Evolutionary conservation across 2,888 invertebrate genomes (phyloP).

Genomic region (Zhengitettix transpicula): DNA sequence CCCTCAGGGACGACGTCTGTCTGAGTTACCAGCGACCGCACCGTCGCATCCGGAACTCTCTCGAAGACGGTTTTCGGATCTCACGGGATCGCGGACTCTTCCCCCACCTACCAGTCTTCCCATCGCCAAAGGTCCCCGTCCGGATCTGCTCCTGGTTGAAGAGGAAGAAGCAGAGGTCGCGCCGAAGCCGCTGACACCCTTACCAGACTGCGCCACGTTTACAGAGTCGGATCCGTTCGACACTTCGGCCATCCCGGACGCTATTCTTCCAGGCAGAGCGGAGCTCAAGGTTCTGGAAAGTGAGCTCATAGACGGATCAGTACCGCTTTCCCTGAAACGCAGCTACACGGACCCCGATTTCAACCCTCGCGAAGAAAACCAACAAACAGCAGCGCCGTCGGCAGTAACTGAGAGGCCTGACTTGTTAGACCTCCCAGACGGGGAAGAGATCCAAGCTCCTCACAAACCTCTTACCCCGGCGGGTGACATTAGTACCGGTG

Average conservation of each 20-base stretch:
- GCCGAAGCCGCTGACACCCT: slow-evolving; percentile 27
- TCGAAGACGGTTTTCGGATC: slow-evolving; percentile 8
- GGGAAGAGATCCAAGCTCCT: slow-evolving; percentile 20
- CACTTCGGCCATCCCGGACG: slow-evolving; percentile 54
- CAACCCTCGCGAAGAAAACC: slow-evolving; percentile 12
- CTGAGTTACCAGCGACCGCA: not conserved
- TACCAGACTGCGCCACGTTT: slow-evolving; percentile 2
- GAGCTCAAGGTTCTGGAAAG: slow-evolving; percentile 44
- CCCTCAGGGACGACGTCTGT: not conserved
- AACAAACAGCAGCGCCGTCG: not conserved
- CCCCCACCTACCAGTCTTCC: slow-evolving; percentile 4
- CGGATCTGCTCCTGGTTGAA: slow-evolving; percentile 6
- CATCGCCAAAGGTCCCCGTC: not conserved
- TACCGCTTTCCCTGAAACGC: slow-evolving; percentile 8
- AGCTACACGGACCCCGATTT: slow-evolving; percentile 20
- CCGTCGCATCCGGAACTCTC: not conserved
- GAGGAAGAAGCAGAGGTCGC: slow-evolving; percentile 13
- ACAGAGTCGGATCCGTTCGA: slow-evolving; percentile 57
- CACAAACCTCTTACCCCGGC: slow-evolving; percentile 27
- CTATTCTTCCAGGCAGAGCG: slow-evolving; percentile 58
- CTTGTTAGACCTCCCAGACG: slow-evolving; percentile 17
- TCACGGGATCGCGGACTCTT: slow-evolving; percentile 6
- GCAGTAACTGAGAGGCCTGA: slow-evolving; percentile 12
- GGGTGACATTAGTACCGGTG: slow-evolving; percentile 18
- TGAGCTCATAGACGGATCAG: slow-evolving; percentile 16